phyloP scores from a whole-genome alignment of 2,797 vertebrate genomes.

The Gypaetus barbatus region DNA sequence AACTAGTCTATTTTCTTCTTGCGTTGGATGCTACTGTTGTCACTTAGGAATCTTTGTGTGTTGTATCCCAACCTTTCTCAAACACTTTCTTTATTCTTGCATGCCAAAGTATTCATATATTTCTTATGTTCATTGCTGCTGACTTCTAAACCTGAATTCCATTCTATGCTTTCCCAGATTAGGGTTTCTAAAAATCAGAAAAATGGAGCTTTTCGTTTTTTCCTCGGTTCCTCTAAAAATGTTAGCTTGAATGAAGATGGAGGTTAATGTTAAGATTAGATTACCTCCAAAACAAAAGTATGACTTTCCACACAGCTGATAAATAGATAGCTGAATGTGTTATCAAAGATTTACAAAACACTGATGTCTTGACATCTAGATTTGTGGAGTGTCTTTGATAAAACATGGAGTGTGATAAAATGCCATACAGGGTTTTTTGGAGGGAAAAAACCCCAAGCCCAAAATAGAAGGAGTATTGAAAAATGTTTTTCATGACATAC shows the following conservation, averaged over 20 bases:
- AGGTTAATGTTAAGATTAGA: neutral
- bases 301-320: neutral
- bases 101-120: neutral
- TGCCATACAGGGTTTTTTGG: neutral
- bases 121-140: neutral
- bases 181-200: neutral
- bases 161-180: neutral
- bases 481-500: neutral
- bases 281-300: neutral
- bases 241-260: neutral
- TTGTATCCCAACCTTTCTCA: neutral
- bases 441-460: fast-evolving
- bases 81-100: neutral
- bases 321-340: neutral
- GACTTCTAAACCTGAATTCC: neutral
- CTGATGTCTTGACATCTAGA: neutral
- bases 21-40: neutral
- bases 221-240: neutral
- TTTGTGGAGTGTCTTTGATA: neutral
- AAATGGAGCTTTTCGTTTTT: neutral
- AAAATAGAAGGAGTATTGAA: neutral
- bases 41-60: neutral
- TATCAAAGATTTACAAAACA: neutral
- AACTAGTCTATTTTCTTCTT: neutral
- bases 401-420: neutral